Base-by-base conservation (phyloP, 1,140 invertebrate genomes). In the Eupeodes corollae region DNA sequence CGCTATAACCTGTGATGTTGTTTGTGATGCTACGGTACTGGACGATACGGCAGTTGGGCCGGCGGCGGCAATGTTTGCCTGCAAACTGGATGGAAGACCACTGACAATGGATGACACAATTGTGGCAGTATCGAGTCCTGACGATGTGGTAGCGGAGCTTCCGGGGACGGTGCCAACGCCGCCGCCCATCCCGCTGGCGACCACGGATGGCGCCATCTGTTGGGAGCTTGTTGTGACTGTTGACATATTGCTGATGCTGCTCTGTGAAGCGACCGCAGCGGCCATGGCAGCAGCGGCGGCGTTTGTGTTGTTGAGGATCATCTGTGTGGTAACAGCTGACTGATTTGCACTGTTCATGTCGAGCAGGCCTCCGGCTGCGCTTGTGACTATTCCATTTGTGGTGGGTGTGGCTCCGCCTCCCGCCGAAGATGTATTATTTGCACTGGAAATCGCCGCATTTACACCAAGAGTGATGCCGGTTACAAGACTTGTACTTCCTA, bases 271-370 rank as follows among this genome's bases (percentile, higher is more conserved):
- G 52, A 59, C 65, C 18, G 63, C 56, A 26, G 58, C 65, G 43
- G 51, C 56, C 16, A 63, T 66, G 37, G 63, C 58, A 8, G 62
- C 62, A 2, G 62, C 64, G 34, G 53, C 51, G 19, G 59, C 55
- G 41, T 49, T 18, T 10, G 13, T 10, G 11, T 16, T 52, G 21
- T 26, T 26, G 21, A 26, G 21, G 21, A 26, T 26, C 21, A 26
- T 26, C 21, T 26, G 21, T 26, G 21, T 26, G 21, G 21, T 26
- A 8, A 26, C 48, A 48, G 45, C 47, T 50, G 53, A 51, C 51
- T 57, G 48, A 51, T 55, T 52, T 30, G 47, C 51, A 33, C 38
- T 52, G 39, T 30, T 43, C 33, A 18, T 35, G 42, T 21, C 26
- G 42, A 8, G 21, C 21, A 26, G 21, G 8, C 21, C 21, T 26